These are phyloP conservation scores for Chloebia gouldiae DNA, from an alignment of 2,113 vertebrate species.

Conservation along the genomic window DNA sequence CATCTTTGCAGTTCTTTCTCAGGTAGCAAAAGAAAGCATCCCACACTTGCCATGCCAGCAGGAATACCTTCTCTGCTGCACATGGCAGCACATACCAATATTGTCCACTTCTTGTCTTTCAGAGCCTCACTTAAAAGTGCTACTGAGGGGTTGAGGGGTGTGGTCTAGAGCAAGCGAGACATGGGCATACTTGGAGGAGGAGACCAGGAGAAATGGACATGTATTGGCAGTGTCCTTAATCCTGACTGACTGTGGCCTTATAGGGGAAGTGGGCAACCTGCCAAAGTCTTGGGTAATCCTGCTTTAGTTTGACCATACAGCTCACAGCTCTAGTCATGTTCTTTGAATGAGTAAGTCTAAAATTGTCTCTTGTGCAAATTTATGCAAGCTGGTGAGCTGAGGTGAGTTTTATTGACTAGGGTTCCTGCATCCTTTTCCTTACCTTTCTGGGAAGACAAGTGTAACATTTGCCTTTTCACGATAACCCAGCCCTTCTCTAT, in stretches of 20 bases:
- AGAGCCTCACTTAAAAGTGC: background rate
- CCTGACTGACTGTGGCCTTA: background rate
- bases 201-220: background rate
- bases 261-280: background rate
- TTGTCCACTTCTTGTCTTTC: background rate
- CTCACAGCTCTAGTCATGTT: background rate
- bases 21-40: background rate
- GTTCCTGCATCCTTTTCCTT: background rate
- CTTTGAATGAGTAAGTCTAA: background rate
- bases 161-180: background rate
- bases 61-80: background rate
- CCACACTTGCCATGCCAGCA: background rate
- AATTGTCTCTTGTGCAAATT: background rate
- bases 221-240: background rate
- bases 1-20: background rate
- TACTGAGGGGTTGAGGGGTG: fast-evolving
- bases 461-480: background rate
- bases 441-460: background rate
- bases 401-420: background rate
- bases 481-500: background rate
- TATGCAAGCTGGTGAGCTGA: background rate
- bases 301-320: background rate
- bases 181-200: background rate
- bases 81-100: fast-evolving
- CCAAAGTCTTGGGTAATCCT: background rate